Evolutionary conservation across 2,113 vertebrate species (phyloP).

Genomic region (Muntiacus muntjak): DNA sequence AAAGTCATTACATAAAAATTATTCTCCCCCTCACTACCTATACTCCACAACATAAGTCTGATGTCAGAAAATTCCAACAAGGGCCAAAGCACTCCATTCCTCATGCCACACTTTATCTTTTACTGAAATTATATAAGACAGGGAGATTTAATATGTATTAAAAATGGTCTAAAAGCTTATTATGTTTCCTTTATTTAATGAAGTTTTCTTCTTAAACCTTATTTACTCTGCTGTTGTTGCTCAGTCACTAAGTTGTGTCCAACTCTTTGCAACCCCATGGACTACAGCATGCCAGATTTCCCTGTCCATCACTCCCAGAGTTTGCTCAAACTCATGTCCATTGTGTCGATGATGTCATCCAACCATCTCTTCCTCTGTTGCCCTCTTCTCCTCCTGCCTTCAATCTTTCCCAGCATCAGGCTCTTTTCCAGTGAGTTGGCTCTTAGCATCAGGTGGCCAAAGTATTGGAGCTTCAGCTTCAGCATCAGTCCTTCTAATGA

Average conservation of each 20-base stretch:
- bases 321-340: neutral
- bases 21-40: neutral
- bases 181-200: neutral
- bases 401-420: neutral
- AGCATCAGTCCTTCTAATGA: neutral
- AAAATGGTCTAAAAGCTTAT: neutral
- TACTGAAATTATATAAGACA: neutral
- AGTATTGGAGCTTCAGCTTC: neutral
- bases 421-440: neutral
- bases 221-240: neutral
- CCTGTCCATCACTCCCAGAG: neutral
- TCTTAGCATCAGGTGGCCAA: neutral
- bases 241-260: neutral
- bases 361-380: neutral
- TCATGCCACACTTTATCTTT: neutral
- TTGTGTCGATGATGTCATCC: neutral
- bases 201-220: neutral
- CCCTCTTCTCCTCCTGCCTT: neutral
- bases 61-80: neutral
- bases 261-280: neutral
- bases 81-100: neutral
- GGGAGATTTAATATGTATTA: neutral
- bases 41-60: neutral
- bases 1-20: neutral
- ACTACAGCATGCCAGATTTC: neutral